Evolutionary conservation across 2,797 vertebrate genomes (phyloP).

Genomic region (Tympanoctomys barrerae): DNA sequence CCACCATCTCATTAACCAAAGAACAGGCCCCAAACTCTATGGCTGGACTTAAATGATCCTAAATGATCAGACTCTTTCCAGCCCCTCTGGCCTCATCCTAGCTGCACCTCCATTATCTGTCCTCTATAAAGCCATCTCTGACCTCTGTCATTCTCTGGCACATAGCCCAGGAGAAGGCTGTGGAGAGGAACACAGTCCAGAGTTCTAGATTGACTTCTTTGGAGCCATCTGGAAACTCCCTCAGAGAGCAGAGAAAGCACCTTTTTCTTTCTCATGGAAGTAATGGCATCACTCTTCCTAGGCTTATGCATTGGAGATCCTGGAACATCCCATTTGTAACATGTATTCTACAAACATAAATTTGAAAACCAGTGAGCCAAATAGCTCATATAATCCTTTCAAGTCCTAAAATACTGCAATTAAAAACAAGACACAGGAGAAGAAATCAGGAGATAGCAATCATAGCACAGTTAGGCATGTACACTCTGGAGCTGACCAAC

Average conservation of each 20-base stretch:
- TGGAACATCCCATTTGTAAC: background rate
- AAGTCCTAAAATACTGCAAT: background rate
- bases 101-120: background rate
- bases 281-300: background rate
- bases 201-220: background rate
- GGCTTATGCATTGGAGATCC: background rate
- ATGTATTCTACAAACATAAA: background rate
- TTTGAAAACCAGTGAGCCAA: slow-evolving; percentile 2
- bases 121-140: background rate
- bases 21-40: background rate
- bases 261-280: background rate
- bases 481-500: background rate
- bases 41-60: background rate
- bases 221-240: background rate
- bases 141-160: background rate
- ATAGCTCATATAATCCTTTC: background rate
- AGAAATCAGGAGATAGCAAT: background rate
- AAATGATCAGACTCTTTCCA: background rate
- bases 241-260: background rate
- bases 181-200: background rate
- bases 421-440: background rate
- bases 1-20: background rate
- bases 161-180: background rate
- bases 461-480: background rate
- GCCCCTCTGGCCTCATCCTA: background rate